Evolutionary conservation across 2,113 vertebrate genomes (phyloP).

Genomic region (Amazona guildingii): DNA sequence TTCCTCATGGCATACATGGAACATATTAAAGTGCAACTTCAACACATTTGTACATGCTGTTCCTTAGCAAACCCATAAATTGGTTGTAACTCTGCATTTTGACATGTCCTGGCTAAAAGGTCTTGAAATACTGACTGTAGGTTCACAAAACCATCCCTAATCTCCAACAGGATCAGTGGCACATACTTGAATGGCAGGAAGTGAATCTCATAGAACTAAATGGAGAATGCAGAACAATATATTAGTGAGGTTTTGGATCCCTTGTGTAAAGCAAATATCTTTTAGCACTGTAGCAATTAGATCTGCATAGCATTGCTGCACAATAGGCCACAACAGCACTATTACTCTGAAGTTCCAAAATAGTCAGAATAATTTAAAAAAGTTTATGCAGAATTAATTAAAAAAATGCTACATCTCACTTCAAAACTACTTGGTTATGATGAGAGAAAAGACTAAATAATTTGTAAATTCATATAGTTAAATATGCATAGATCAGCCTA

Average conservation of each 20-base stretch:
- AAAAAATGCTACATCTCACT: background rate
- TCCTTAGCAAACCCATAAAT: background rate
- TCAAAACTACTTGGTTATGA: background rate
- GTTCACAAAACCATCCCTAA: background rate
- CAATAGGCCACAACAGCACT: background rate
- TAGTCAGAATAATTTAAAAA: background rate
- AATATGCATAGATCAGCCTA: background rate
- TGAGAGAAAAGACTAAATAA: background rate
- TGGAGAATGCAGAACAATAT: background rate
- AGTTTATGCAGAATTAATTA: background rate
- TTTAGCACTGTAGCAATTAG: background rate
- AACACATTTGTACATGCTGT: background rate
- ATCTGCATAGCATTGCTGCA: background rate
- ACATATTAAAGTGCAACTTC: background rate
- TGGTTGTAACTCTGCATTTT: background rate
- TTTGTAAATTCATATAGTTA: background rate
- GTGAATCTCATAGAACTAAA: background rate
- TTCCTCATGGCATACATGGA: background rate
- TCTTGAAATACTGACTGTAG: background rate
- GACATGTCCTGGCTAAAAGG: background rate
- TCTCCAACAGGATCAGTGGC: background rate
- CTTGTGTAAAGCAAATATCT: background rate
- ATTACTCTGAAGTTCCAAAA: background rate
- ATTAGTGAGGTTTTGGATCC: rapidly evolving
- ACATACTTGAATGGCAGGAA: too few relatives aligned